phyloP scores from a whole-genome alignment of 1,140 invertebrate species.

The Drosophila watanabei region DNA sequence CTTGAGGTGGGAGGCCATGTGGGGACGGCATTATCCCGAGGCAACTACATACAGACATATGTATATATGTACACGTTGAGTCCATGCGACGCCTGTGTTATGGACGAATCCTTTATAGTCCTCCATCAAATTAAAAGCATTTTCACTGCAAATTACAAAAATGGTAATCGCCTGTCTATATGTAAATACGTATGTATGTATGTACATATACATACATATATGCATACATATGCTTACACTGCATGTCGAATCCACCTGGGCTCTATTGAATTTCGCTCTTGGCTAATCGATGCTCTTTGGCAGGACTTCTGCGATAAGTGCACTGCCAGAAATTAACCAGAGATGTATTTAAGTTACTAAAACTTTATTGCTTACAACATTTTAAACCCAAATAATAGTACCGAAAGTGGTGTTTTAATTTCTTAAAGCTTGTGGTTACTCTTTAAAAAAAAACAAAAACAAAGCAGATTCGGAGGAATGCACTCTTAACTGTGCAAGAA shows the following conservation, averaged over 20 bases:
- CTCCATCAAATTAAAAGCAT: slow-evolving; percentile 71
- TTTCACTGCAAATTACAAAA: slow-evolving; percentile 78
- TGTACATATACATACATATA: background rate
- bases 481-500: too few species aligned
- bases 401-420: background rate
- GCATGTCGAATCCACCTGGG: slow-evolving; percentile 6
- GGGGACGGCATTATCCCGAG: slow-evolving; percentile 18
- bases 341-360: background rate
- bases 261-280: slow-evolving; percentile 29
- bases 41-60: slow-evolving; percentile 11
- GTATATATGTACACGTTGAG: background rate
- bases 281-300: slow-evolving; percentile 55
- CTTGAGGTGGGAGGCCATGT: slow-evolving; percentile 1
- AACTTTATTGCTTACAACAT: background rate
- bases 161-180: slow-evolving; percentile 60
- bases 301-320: background rate
- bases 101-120: slow-evolving; percentile 19
- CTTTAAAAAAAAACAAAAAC: too few species aligned
- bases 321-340: background rate
- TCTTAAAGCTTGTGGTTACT: background rate
- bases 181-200: background rate
- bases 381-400: background rate
- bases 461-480: too few species aligned
- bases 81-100: slow-evolving; percentile 32
- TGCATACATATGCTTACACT: slow-evolving; percentile 6